Evolutionary conservation across 2,797 vertebrate genomes (phyloP), one percentile per base, ranked within the genome.

Genomic region (Glyptemys insculpta): DNA sequence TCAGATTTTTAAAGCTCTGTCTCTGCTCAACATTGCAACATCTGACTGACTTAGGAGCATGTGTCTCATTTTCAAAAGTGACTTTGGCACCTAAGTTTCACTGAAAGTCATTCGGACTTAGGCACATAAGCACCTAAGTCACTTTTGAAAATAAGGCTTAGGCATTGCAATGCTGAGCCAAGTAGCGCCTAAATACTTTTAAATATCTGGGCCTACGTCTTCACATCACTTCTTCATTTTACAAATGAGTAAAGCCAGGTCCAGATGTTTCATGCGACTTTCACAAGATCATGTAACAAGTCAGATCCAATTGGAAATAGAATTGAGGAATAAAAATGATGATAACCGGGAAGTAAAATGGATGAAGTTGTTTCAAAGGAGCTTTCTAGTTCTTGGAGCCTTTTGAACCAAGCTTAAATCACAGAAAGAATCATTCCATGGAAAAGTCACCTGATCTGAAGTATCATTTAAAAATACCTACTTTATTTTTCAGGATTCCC

Each of bases 401-500:
- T 68, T 74, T 74, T 86, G 23, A 95, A 79, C 41, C 80, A 54
- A 11, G 53, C 18, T 68, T 23, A 72, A 19, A 41, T 80, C 74
- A 90, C n/a, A 41, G 92, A 94, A 88, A 23, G 79, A 44, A 76
- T 11, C 1, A 10, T 76, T 91, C 79, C 57, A 79, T 83, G 92
- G 50, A 84, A 47, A 81, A 83, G 1, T 65, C 68, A 72, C 9
- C 65, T 3, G 2, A 21, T n/a, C n/a, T 12, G 2, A 72, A 37
- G 21, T 10, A 37, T 21, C 3, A 19, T 37, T 68, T 21, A 37
- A 62, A 68, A 80, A 3, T 54, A 91, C 98, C 81, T 95, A 99
- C 99, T 98, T 99, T 99, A 94, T 98, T 98, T 97, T 98, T 99
- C 91, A 99, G 98, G 62, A 99, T 96, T 44, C 99, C 99, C 94